A percentile compares a stretch with the other conserved stretches of the same genome.
Conservation (phyloP, 2,113 vertebrate species). For the Paradoxurus hermaphroditus region DNA sequence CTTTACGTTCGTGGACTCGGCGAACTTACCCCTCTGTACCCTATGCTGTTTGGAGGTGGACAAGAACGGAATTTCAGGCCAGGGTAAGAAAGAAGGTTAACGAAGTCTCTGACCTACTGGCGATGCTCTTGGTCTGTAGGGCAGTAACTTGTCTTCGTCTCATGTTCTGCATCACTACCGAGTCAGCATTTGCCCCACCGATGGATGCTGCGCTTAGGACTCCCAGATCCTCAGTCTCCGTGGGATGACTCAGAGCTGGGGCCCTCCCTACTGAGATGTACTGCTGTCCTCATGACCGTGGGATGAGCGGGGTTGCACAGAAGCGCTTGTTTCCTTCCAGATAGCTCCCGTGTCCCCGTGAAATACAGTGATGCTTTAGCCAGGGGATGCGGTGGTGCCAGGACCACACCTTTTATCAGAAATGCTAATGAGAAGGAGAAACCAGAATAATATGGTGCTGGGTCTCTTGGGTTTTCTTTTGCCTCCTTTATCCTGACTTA, state of each 20-base stretch:
- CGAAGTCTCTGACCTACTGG: neutral
- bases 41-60: conserved; percentile 95
- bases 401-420: neutral
- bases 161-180: fast-evolving
- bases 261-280: fast-evolving
- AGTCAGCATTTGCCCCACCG: fast-evolving
- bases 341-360: neutral
- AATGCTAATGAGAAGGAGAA: neutral
- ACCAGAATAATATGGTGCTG: fast-evolving
- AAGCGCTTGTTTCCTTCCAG: neutral
- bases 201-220: fast-evolving
- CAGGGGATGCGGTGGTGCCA: neutral
- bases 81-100: conserved; percentile 84
- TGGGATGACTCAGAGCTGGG: neutral
- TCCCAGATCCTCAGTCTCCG: neutral
- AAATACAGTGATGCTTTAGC: fast-evolving
- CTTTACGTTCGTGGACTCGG: conserved; percentile 87
- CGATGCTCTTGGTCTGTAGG: fast-evolving
- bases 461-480: neutral
- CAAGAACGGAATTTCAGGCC: conserved; percentile 95
- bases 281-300: neutral
- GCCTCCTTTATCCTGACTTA: neutral
- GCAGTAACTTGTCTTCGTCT: neutral
- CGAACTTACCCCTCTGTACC: conserved; percentile 84
- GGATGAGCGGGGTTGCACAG: fast-evolving